Conservation (phyloP, 37 sponge, comb jelly and placozoan genomes). For the Tethya wilhelma region DNA sequence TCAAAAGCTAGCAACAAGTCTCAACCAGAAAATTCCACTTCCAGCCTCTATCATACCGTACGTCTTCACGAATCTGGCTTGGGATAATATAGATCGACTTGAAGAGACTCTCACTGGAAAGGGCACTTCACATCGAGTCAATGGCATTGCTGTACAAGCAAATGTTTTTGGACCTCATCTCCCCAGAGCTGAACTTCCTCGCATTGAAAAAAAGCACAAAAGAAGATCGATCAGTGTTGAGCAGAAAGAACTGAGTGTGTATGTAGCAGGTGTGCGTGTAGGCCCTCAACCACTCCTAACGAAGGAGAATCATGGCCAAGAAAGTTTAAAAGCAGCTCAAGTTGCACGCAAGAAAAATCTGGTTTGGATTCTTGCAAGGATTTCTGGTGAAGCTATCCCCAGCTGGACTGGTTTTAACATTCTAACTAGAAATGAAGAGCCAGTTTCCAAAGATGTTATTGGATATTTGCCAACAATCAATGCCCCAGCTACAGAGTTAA, state of each 20-base stretch:
- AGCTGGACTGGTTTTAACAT: not conserved
- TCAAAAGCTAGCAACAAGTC: conserved; percentile 7
- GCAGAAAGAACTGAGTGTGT: not conserved
- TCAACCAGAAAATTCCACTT: conserved; percentile 9
- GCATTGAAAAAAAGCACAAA: no score
- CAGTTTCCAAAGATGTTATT: not conserved
- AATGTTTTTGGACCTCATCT: no score
- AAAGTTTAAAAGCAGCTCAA: not conserved
- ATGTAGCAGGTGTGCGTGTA: conserved; percentile 7
- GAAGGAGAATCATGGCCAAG: not conserved
- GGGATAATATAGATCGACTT: conserved; percentile 5
- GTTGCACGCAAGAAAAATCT: conserved; percentile 2
- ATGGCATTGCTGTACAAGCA: no score
- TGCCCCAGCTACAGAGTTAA: conserved; percentile 7
- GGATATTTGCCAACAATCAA: conserved; percentile 8
- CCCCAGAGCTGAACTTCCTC: conserved; percentile 4
- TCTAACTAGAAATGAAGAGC: no score
- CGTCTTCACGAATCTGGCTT: no score
- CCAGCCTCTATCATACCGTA: no score
- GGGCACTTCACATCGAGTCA: conserved; percentile 9
- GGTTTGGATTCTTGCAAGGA: conserved; percentile 2
- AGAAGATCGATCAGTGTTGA: conserved; percentile 3
- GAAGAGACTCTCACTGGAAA: conserved; percentile 14
- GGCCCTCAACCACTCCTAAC: not conserved
- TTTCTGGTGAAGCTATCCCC: not conserved